Evolutionary conservation across 2,113 vertebrate species (phyloP).

Genomic region (Oncorhynchus tshawytscha): DNA sequence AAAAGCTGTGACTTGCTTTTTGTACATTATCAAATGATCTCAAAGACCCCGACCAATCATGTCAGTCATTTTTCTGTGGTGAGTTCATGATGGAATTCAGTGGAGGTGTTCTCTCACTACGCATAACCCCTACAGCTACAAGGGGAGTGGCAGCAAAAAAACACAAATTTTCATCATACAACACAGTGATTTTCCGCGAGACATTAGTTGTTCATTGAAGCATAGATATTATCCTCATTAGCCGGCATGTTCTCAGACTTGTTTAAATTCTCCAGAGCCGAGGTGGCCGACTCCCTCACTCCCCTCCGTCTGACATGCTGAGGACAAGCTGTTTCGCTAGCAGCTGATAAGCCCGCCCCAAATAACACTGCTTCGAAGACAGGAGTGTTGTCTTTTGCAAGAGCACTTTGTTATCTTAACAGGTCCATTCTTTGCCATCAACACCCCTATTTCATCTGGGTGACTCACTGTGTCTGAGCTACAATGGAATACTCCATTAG

Average conservation of each 20-base stretch:
- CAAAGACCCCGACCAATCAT: not conserved
- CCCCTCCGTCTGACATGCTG: slow-evolving; percentile 42
- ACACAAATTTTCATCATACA: slow-evolving; percentile 22
- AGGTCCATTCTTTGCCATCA: slow-evolving; percentile 32
- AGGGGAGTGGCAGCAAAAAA: slow-evolving; percentile 18
- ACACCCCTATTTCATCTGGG: slow-evolving; percentile 28
- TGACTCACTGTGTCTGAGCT: slow-evolving; percentile 5
- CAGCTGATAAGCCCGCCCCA: slow-evolving; percentile 57
- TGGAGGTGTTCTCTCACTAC: slow-evolving; percentile 1
- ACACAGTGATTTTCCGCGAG: not conserved
- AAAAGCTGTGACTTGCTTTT: no score
- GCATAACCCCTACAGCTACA: slow-evolving; percentile 29
- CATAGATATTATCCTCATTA: slow-evolving; percentile 43
- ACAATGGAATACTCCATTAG: slow-evolving; percentile 4
- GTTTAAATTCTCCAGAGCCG: slow-evolving; percentile 62
- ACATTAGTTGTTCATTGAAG: slow-evolving; percentile 35
- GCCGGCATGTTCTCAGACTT: slow-evolving; percentile 55
- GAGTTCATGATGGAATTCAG: slow-evolving; percentile 64
- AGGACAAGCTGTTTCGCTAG: slow-evolving; percentile 62
- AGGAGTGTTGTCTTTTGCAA: slow-evolving; percentile 45
- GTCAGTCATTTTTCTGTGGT: slow-evolving; percentile 33
- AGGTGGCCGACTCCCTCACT: slow-evolving; percentile 59
- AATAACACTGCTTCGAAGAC: slow-evolving; percentile 29
- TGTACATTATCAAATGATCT: not conserved
- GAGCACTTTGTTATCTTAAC: slow-evolving; percentile 38